Conservation (phyloP, 30 jellyfish, hydroid and myxozoan genomes). For the Aurelia aurita region DNA sequence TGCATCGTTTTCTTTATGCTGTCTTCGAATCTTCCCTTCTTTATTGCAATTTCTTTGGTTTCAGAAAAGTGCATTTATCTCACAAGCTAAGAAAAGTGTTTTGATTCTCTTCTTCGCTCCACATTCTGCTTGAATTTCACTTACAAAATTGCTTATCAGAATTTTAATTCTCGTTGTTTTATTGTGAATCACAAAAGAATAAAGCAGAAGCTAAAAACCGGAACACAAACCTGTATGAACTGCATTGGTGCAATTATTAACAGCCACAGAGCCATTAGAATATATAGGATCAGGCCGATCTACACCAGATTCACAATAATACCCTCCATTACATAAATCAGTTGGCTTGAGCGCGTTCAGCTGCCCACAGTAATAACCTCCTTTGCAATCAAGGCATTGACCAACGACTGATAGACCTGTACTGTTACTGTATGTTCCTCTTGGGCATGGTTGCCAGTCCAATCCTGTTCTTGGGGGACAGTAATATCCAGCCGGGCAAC, state of each 20-base stretch:
- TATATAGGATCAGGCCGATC: constrained; percentile 87
- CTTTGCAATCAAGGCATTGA: constrained; percentile 91
- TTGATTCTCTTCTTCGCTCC: no score
- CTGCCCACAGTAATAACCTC: constrained; percentile 84
- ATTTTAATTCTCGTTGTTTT: no score
- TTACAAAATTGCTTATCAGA: no score
- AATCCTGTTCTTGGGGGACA: constrained; percentile 94
- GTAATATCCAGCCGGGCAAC: constrained; percentile 93
- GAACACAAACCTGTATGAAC: constrained; percentile 75
- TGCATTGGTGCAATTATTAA: constrained; percentile 72
- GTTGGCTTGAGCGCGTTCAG: constrained; percentile 81
- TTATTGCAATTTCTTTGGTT: no score
- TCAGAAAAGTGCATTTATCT: no score
- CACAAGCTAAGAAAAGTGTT: no score
- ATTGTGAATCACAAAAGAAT: no score
- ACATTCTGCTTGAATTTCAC: no score
- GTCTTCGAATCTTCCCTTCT: no score
- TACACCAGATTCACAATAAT: constrained; percentile 88
- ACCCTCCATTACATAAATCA: constrained; percentile 91
- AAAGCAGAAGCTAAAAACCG: no score
- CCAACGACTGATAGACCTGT: constrained; percentile 74
- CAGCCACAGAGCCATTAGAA: constrained; percentile 60
- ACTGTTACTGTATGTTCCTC: constrained; percentile 94
- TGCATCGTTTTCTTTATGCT: no score
- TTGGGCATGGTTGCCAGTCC: constrained; percentile 96